phyloP scores from a whole-genome alignment of 2,888 invertebrate species.

The Ormyrus labotus region DNA sequence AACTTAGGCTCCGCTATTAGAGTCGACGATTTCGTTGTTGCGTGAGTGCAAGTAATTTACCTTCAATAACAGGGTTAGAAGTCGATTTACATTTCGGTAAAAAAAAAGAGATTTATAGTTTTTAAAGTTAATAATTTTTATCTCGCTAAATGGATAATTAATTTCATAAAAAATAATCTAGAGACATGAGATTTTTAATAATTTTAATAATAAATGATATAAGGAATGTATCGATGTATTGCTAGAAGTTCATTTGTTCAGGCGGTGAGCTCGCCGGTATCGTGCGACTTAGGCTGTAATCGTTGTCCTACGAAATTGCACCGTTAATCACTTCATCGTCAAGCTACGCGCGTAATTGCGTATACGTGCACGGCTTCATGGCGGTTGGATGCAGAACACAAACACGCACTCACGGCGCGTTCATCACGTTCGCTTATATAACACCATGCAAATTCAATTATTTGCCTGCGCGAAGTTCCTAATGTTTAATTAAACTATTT shows the following conservation, averaged over 20 bases:
- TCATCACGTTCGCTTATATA: constrained; percentile 16
- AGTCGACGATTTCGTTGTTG: constrained; percentile 30
- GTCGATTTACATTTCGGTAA: no score
- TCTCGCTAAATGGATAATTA: no score
- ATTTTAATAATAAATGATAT: no score
- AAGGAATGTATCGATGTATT: constrained; percentile 8
- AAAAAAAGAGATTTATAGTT: no score
- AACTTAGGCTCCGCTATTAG: neutral
- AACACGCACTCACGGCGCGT: neutral
- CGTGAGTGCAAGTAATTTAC: neutral
- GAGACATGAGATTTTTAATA: no score
- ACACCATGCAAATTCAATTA: constrained; percentile 44
- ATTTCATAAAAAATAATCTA: no score
- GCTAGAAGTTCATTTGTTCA: constrained; percentile 30
- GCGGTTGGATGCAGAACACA: neutral
- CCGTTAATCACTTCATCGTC: constrained; percentile 53
- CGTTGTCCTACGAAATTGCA: constrained; percentile 53
- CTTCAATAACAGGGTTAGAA: no score
- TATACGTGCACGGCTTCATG: neutral
- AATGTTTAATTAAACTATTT: no score
- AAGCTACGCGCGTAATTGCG: constrained; percentile 46
- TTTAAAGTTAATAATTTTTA: no score
- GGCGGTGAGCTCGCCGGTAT: constrained; percentile 38
- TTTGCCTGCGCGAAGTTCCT: neutral
- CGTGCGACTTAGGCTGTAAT: constrained; percentile 46